Percentiles rank a stretch among this genome's conserved stretches.
phyloP scores from a whole-genome alignment of 2,797 vertebrate genomes.

The Numenius phaeopus region DNA sequence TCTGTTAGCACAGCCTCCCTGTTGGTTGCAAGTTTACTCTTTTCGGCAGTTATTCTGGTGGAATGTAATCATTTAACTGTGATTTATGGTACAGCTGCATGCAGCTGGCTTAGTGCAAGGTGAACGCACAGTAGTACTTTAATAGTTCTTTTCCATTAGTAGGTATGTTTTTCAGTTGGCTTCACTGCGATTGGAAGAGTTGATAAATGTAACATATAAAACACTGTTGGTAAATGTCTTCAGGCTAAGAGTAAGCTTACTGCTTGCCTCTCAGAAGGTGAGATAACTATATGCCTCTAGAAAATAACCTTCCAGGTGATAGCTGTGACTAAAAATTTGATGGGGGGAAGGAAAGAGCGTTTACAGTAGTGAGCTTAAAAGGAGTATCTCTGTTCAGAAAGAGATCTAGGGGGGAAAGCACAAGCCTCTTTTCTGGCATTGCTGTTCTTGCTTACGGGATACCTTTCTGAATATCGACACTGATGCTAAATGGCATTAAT shows the following conservation, averaged over 20 bases:
- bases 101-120: conserved; percentile 25
- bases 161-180: conserved; percentile 61
- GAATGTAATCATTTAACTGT: neutral
- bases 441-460: neutral
- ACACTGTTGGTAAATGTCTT: conserved; percentile 54
- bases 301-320: conserved; percentile 53
- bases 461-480: neutral
- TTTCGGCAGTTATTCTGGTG: neutral
- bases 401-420: neutral
- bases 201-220: conserved; percentile 33
- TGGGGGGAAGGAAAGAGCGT: neutral
- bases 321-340: conserved; percentile 35
- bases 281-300: conserved; percentile 34
- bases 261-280: conserved; percentile 32
- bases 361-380: conserved; percentile 24
- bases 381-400: neutral
- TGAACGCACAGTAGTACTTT: conserved; percentile 19
- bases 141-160: conserved; percentile 62
- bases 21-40: neutral
- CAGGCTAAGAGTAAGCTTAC: conserved; percentile 11
- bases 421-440: neutral
- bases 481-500: conserved; percentile 56
- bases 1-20: neutral
- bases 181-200: conserved; percentile 33
- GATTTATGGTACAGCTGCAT: neutral